phyloP scores from a whole-genome alignment of 2,888 invertebrate genomes.

The Tanypteryx hageni region DNA sequence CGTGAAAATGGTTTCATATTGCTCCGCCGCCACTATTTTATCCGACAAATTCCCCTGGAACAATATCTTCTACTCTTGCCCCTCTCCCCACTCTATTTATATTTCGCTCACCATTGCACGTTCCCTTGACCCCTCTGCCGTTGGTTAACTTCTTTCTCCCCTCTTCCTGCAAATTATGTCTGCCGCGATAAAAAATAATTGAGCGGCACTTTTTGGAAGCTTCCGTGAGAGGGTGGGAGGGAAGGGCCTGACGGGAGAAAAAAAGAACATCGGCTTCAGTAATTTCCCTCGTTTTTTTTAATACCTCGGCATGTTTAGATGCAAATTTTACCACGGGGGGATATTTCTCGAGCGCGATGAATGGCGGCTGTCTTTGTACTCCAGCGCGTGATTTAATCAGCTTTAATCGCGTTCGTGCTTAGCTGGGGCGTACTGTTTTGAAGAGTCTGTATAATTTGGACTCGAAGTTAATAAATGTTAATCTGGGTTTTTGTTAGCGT shows the following conservation, averaged over 20 bases:
- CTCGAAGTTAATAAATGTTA: no score
- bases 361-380: not conserved
- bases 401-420: not conserved
- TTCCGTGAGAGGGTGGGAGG: not conserved
- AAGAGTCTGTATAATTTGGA: no score
- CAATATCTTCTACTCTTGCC: not conserved
- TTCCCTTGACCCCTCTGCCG: not conserved
- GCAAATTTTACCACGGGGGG: slow-evolving; percentile 16
- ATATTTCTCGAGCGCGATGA: not conserved
- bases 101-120: not conserved
- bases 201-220: not conserved
- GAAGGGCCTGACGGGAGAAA: no score
- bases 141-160: not conserved
- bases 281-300: slow-evolving; percentile 13
- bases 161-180: slow-evolving; percentile 29
- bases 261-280: not conserved
- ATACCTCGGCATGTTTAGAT: slow-evolving; percentile 6
- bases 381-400: slow-evolving; percentile 17
- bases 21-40: not conserved
- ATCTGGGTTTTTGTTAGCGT: no score
- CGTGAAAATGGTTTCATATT: slow-evolving; percentile 16
- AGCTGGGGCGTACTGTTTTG: not conserved
- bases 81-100: not conserved
- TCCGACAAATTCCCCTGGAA: not conserved
- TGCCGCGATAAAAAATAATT: slow-evolving; percentile 56